Conservation (phyloP, 2,888 invertebrate genomes). For the Ichneumoninae sp. region DNA sequence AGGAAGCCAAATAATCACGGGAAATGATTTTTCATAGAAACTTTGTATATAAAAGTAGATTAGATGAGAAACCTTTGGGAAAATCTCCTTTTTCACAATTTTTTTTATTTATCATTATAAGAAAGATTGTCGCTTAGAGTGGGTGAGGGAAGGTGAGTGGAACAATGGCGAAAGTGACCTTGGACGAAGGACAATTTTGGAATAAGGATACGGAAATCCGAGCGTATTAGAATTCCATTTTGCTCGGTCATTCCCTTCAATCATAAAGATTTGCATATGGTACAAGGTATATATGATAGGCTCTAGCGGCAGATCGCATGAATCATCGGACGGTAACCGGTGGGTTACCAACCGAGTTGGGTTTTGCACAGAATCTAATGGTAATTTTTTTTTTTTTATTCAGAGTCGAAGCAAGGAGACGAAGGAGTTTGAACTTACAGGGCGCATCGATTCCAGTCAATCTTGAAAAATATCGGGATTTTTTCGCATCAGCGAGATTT, state of each 20-base stretch:
- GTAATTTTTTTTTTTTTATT: neutral
- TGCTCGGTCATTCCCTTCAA: slow-evolving; percentile 32
- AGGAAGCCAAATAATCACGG: too few relatives aligned
- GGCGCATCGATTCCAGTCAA: neutral
- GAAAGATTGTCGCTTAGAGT: too few relatives aligned
- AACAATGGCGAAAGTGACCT: neutral
- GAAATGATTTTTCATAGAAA: too few relatives aligned
- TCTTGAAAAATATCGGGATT: too few relatives aligned
- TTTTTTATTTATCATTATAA: too few relatives aligned
- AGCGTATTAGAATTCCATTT: slow-evolving; percentile 15
- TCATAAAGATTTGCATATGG: neutral
- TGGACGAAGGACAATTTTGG: slow-evolving; percentile 8
- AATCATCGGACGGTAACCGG: neutral
- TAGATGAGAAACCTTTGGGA: too few relatives aligned
- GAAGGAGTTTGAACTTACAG: slow-evolving; percentile 10
- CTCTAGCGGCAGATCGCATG: neutral
- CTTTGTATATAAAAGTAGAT: too few relatives aligned
- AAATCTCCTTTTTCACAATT: too few relatives aligned
- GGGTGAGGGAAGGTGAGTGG: neutral
- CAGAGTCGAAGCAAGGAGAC: slow-evolving; percentile 2
- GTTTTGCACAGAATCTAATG: slow-evolving; percentile 14
- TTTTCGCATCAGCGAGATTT: too few relatives aligned
- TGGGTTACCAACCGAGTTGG: slow-evolving; percentile 13
- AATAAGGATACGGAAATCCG: neutral
- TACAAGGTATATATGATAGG: neutral